Base-by-base conservation (phyloP, 2,888 invertebrate species). In the Molorchus minor region DNA sequence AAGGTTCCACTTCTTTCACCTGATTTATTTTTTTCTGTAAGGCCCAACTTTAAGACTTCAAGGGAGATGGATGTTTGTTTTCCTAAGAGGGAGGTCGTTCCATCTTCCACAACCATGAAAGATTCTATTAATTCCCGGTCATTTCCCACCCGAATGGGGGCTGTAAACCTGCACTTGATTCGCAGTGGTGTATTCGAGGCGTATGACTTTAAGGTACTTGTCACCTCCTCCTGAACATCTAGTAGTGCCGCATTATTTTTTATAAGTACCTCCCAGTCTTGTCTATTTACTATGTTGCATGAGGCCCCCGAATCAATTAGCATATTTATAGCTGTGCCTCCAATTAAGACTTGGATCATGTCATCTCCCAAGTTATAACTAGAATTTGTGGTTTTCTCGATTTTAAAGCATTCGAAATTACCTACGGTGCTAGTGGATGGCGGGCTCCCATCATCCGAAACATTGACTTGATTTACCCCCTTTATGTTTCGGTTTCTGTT, bases 21-120 rank as follows among this genome's bases (percentile, higher is more conserved):
- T 36, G 29, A 30, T 52, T 51, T 36, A 58, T 12, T 12, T 53
- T 49, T 17, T n/a, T n/a, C n/a, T n/a, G n/a, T n/a, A n/a, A 47
- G 13, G n/a, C 58, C 61, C 33, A 64, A 33, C 38, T 51, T 61
- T 25, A 64, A 21, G n/a, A 64, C 33, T 40, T 61, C 63, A 35
- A 64, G 29, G 8, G 40, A 21, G 54, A 53, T 56, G 1, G 64
- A 53, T 35, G 66, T 62, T 8, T 46, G 53, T 51, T 58, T 66
- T 35, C 62, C 66, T 29, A 66, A 20, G 5, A 66, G 8, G 8
- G 66, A 64, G 10, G 56, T 53, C 15, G 57, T 49, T 13, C 58
- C 64, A 12, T 54, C 13, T 33, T 56, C 49, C 3, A 64, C 62
- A 8, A 65, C 62, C 29, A 53, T 56, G 29, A 64, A 66, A 7